Evolutionary conservation across 2,797 vertebrate species (phyloP), one percentile per base, ranked within the genome.

Genomic region (Pteronotus mesoamericanus): DNA sequence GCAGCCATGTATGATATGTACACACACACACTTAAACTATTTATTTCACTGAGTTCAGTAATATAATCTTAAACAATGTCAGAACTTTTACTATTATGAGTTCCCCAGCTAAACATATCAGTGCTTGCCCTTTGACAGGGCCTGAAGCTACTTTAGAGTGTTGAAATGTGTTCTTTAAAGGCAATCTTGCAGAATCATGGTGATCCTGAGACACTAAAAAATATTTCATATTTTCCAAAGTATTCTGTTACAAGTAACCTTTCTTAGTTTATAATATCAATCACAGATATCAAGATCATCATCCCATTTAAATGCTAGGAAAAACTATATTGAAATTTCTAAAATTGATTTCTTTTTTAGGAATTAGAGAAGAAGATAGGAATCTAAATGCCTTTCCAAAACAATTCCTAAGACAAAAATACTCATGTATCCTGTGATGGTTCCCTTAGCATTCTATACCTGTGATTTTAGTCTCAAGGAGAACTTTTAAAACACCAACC

Each of bases 371-470:
- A 69, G 39, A 96, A 74, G 39, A 79, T 4, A 79, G 64, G 75
- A 94, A 86, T 80, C 48, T 78, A 92, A 74, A 88, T 82, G 24
- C 44, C 15, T 21, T 91, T 92, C 16, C 57, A 32, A 80, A 94
- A 93, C 7, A 93, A 64, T 77, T 95, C 42, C 72, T 82, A 95
- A 69, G 16, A 69, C 57, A 59, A 87, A 93, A 86, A 82, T 15
- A 26, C 7, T 89, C 53, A 61, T 44, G 26, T 72, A 66, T 48
- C 14, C 42, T 80, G 21, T 83, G 18, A 86, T 93, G 37, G 44
- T 68, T 93, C 72, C 85, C 34, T 51, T 83, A 57, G 86, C 59
- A 74, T 51, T 78, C 21, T 69, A 6, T 68, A 64, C 16, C 11
- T 84, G 4, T 46, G 22, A 79, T 94, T 96, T 93, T 66, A 66